Conservation (phyloP, 2,888 invertebrate species). For the Sphaerophoria rueppellii region DNA sequence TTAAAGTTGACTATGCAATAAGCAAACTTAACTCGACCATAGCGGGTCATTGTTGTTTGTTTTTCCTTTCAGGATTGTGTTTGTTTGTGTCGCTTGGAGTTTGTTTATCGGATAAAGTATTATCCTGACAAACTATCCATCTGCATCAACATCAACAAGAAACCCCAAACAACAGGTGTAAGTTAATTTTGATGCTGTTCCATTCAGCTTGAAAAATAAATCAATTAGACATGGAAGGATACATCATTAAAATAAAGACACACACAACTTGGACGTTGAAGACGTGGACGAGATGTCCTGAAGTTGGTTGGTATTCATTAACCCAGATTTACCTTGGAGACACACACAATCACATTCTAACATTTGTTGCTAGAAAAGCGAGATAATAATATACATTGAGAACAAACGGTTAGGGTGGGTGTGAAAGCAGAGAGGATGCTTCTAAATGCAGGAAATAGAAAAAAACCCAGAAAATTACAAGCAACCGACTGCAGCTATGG, state of each 20-base stretch:
- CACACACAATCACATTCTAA: conserved; percentile 24
- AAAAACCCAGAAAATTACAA: neutral
- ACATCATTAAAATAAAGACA: conserved; percentile 42
- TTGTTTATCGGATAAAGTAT: conserved; percentile 23
- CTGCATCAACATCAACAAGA: conserved; percentile 8
- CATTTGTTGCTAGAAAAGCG: neutral
- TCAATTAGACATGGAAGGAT: conserved; percentile 33
- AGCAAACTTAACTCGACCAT: neutral
- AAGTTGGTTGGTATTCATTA: conserved; percentile 61
- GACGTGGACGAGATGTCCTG: conserved; percentile 15
- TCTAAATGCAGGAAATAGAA: conserved; percentile 27
- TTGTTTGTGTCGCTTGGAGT: neutral
- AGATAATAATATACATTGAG: neutral
- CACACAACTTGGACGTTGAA: neutral
- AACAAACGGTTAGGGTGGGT: neutral
- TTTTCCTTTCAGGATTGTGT: neutral
- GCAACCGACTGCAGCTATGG: neutral
- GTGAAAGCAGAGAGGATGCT: neutral
- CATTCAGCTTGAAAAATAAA: conserved; percentile 54
- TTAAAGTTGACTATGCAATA: conserved; percentile 2
- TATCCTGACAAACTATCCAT: conserved; percentile 19
- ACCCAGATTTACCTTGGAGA: conserved; percentile 63
- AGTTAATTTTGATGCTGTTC: conserved; percentile 53
- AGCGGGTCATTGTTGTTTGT: neutral
- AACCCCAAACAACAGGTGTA: conserved; percentile 64